Percentiles rank a stretch among this genome's conserved stretches.
Conservation (phyloP, 2,888 invertebrate genomes). For the Eilema griseolum region DNA sequence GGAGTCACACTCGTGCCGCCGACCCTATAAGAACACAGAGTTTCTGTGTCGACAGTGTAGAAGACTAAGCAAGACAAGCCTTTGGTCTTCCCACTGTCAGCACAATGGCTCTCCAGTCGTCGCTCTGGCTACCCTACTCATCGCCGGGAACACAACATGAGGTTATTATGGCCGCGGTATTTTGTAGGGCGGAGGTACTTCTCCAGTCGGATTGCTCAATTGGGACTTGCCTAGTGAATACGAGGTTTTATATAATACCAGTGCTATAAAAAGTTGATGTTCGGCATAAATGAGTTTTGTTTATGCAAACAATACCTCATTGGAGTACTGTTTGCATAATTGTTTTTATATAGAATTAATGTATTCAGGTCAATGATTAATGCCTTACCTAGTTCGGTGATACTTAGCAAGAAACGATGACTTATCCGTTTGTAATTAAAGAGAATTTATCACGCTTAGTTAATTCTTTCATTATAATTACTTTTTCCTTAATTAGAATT, state of each 20-base stretch:
- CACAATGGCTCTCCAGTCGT: too few relatives aligned
- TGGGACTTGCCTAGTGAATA: not conserved
- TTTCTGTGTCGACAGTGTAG: too few relatives aligned
- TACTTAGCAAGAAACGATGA: slow-evolving; percentile 45
- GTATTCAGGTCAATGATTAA: slow-evolving; percentile 55
- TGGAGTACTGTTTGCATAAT: slow-evolving; percentile 46
- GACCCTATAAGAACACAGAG: too few relatives aligned
- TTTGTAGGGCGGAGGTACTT: too few relatives aligned
- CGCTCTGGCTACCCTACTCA: too few relatives aligned
- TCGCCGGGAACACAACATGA: too few relatives aligned
- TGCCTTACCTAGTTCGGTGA: slow-evolving; percentile 40
- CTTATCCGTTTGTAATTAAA: slow-evolving; percentile 27
- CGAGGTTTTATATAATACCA: slow-evolving; percentile 25
- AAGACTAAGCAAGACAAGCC: too few relatives aligned
- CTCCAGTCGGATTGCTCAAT: too few relatives aligned
- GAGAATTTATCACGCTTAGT: slow-evolving; percentile 9
- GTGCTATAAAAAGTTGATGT: slow-evolving; percentile 37
- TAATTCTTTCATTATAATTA: slow-evolving; percentile 3
- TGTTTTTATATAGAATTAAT: slow-evolving; percentile 49
- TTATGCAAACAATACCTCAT: slow-evolving; percentile 39
- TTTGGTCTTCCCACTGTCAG: too few relatives aligned
- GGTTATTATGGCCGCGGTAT: too few relatives aligned
- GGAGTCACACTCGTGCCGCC: too few relatives aligned
- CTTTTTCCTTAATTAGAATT: slow-evolving; percentile 1
- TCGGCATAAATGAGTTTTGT: slow-evolving; percentile 45